Conservation (phyloP, 1,140 invertebrate species). For the Drosophila elegans region DNA sequence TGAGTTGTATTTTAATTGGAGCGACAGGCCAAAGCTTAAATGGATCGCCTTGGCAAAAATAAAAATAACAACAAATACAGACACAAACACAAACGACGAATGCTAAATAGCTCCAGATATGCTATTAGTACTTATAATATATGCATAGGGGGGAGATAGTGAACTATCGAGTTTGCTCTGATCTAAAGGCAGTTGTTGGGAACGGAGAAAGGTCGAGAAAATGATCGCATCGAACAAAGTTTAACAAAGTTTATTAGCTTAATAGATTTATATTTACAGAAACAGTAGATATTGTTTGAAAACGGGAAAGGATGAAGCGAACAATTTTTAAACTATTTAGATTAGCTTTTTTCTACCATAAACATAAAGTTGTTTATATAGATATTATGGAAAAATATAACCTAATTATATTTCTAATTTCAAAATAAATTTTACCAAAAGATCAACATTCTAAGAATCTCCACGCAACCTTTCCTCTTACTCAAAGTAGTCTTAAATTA, state of each 20-base stretch:
- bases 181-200: conserved; percentile 15
- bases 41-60: conserved; percentile 23
- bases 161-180: conserved; percentile 31
- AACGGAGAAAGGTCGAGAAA: conserved; percentile 7
- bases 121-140: conserved; percentile 36
- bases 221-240: conserved; percentile 4
- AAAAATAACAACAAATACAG: background rate
- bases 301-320: no score
- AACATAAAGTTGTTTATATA: no score
- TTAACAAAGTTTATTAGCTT: background rate
- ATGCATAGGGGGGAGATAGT: conserved; percentile 18
- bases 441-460: background rate
- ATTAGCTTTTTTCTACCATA: no score
- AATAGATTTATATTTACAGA: background rate
- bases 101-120: conserved; percentile 39
- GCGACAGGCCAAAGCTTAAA: conserved; percentile 49
- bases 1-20: conserved; percentile 80
- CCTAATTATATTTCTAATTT: no score
- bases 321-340: no score
- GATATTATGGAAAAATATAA: no score
- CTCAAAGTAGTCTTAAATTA: background rate
- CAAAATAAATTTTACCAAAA: no score
- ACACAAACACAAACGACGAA: conserved; percentile 9
- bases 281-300: background rate
- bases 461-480: background rate